Percentiles rank a stretch among this genome's conserved stretches.
phyloP scores from a whole-genome alignment of 2,888 invertebrate species.

The Protophormia terraenovae region DNA sequence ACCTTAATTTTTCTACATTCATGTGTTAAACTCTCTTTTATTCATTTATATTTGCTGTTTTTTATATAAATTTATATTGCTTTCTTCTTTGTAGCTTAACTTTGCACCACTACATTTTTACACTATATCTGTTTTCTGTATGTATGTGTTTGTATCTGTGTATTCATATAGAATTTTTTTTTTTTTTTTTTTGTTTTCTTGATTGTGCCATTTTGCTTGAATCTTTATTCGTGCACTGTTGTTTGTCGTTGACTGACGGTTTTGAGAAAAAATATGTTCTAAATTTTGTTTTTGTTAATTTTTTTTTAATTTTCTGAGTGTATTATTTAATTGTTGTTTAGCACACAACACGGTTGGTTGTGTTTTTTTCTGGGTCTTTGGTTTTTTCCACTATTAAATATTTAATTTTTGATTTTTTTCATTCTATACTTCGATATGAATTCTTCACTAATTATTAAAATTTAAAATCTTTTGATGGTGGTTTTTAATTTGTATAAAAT shows the following conservation, averaged over 20 bases:
- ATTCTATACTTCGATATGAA: neutral
- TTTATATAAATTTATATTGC: conserved; percentile 28
- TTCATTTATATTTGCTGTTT: neutral
- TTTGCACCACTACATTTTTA: conserved; percentile 23
- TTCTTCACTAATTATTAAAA: neutral
- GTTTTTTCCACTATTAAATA: conserved; percentile 48
- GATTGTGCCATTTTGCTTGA: conserved; percentile 56
- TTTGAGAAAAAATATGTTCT: neutral
- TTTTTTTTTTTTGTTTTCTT: conserved; percentile 50
- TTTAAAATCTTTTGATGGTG: too few species aligned
- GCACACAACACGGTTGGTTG: neutral
- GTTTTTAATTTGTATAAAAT: too few species aligned
- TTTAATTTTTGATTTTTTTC: neutral
- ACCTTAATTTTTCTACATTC: conserved; percentile 35
- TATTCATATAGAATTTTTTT: conserved; percentile 35
- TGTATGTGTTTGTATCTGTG: neutral
- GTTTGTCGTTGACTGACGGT: conserved; percentile 45
- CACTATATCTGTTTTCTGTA: neutral
- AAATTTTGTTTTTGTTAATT: neutral
- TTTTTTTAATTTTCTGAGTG: conserved; percentile 15
- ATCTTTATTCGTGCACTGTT: conserved; percentile 49
- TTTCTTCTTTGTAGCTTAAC: conserved; percentile 50
- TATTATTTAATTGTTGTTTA: conserved; percentile 27
- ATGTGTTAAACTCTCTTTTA: neutral
- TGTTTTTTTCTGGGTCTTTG: conserved; percentile 36